Conservation (phyloP, 53 echinoderm and acorn worm species). For the Zoroaster sp. region DNA sequence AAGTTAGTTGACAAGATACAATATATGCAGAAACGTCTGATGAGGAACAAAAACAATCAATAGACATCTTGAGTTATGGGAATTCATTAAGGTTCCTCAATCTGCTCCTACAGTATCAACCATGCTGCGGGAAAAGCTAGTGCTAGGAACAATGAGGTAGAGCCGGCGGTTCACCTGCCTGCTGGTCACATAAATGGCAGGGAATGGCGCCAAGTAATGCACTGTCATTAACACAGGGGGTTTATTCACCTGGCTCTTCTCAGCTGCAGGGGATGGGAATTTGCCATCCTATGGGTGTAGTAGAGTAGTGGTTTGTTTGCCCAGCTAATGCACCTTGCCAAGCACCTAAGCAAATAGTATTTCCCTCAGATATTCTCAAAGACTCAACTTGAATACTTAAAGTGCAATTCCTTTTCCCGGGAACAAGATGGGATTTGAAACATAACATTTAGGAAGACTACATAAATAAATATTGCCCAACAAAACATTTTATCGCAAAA, state of each 20-base stretch:
- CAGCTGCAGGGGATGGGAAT: constrained; percentile 53
- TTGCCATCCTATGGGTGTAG: constrained; percentile 19
- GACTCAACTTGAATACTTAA: neutral
- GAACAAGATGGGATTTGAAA: no score
- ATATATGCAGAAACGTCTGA: neutral
- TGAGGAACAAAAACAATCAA: constrained; percentile 22
- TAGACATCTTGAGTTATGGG: constrained; percentile 5
- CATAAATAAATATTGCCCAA: no score
- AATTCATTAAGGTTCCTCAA: constrained; percentile 24
- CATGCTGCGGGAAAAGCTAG: neutral
- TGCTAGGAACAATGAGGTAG: constrained; percentile 17
- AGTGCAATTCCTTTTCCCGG: neutral
- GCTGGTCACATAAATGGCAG: constrained; percentile 53
- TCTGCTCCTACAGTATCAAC: neutral
- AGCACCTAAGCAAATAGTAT: constrained; percentile 43
- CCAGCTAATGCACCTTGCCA: constrained; percentile 57
- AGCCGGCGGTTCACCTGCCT: constrained; percentile 29
- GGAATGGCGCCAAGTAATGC: constrained; percentile 47
- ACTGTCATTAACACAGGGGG: constrained; percentile 49
- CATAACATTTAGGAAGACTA: no score
- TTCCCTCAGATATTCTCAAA: neutral
- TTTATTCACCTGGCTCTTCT: constrained; percentile 62
- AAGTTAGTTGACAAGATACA: constrained; percentile 27
- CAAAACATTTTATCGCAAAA: no score
- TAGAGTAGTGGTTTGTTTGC: constrained; percentile 36